phyloP scores from a whole-genome alignment of 2,113 vertebrate genomes.

The Aspiorhynchus laticeps region DNA sequence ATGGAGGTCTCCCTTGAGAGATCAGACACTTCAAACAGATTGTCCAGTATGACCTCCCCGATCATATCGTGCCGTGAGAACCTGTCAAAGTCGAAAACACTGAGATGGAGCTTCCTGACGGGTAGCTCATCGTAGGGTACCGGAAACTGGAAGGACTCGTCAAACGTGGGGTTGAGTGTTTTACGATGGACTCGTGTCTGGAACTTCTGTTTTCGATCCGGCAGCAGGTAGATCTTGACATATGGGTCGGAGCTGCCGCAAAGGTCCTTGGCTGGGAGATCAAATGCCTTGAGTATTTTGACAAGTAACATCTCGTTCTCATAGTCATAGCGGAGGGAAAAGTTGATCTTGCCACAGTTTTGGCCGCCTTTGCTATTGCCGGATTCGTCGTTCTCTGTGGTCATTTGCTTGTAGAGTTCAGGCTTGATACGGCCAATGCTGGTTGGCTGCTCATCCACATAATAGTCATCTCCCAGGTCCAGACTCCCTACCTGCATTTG shows the following conservation, averaged over 20 bases:
- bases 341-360: constrained; percentile 79
- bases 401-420: constrained; percentile 78
- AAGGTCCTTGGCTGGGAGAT: constrained; percentile 86
- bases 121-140: constrained; percentile 91
- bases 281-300: constrained; percentile 84
- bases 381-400: constrained; percentile 64
- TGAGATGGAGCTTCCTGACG: constrained; percentile 92
- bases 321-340: constrained; percentile 80
- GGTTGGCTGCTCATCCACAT: constrained; percentile 75
- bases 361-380: constrained; percentile 69
- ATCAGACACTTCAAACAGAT: constrained; percentile 93
- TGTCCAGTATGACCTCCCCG: constrained; percentile 95
- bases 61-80: constrained; percentile 99
- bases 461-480: constrained; percentile 62
- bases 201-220: constrained; percentile 88
- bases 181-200: constrained; percentile 89
- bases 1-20: constrained; percentile 92
- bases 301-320: constrained; percentile 80
- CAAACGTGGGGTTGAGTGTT: constrained; percentile 86
- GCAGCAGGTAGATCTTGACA: constrained; percentile 88
- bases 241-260: constrained; percentile 87
- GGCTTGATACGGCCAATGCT: constrained; percentile 83
- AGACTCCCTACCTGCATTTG: constrained; percentile 64
- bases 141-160: constrained; percentile 87
- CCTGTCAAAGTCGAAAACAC: constrained; percentile 96